These are phyloP conservation scores for Nasua narica DNA, from an alignment of 2,797 vertebrate genomes.

Conservation along the genomic window DNA sequence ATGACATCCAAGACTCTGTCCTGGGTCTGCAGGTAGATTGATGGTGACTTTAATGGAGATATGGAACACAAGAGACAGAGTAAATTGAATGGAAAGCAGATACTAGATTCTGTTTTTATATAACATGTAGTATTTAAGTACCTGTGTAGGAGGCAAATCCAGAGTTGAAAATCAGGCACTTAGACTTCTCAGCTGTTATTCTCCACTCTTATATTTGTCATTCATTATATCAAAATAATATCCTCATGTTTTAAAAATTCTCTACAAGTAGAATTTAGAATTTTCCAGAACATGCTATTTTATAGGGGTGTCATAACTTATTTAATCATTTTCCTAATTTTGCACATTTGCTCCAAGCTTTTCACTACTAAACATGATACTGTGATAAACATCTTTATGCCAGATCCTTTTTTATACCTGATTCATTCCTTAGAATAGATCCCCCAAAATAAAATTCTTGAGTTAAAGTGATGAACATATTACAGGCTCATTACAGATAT, in stretches of 20 bases:
- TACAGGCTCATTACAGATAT: neutral
- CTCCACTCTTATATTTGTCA: neutral
- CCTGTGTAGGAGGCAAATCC: neutral
- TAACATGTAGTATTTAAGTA: neutral
- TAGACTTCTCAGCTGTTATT: neutral
- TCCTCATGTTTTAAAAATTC: neutral
- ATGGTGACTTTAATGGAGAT: neutral
- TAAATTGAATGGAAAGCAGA: neutral
- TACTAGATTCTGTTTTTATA: neutral
- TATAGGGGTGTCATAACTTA: neutral
- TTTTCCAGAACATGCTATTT: neutral
- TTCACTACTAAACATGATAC: neutral
- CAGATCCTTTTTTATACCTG: neutral
- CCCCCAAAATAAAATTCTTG: neutral
- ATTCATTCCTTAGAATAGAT: neutral
- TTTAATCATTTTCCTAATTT: neutral
- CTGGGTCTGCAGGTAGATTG: neutral
- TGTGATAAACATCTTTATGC: neutral
- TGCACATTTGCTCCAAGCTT: neutral
- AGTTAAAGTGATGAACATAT: neutral
- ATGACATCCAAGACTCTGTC: neutral
- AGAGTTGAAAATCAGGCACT: neutral
- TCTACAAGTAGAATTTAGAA: neutral
- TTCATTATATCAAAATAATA: neutral
- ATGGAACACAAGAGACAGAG: neutral